These are phyloP conservation scores for Drosophila mulleri DNA, from an alignment of 2,888 invertebrate genomes.

Conservation along the genomic window DNA sequence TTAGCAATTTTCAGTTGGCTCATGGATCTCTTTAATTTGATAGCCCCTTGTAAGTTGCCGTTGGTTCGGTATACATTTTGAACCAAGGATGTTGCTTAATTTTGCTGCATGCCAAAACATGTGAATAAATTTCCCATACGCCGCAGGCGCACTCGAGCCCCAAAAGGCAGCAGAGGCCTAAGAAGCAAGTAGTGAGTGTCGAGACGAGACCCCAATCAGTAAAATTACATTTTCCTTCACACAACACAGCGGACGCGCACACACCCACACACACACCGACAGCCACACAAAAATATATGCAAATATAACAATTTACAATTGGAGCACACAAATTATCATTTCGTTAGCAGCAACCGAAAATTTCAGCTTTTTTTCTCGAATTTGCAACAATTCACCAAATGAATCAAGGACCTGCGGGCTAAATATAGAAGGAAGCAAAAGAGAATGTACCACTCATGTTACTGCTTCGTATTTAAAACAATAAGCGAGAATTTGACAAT, in stretches of 20 bases:
- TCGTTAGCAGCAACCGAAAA: neutral
- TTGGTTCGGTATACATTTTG: neutral
- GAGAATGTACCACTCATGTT: too few species aligned
- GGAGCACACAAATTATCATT: slow-evolving; percentile 44
- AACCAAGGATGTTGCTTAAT: slow-evolving; percentile 10
- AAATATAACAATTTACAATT: slow-evolving; percentile 52
- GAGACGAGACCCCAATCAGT: slow-evolving; percentile 45
- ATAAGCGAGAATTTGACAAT: too few species aligned
- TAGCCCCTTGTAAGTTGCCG: slow-evolving; percentile 10
- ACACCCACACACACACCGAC: neutral
- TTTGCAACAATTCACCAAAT: slow-evolving; percentile 34
- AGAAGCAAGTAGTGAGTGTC: neutral
- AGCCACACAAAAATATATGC: slow-evolving; percentile 29
- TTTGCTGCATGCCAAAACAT: slow-evolving; percentile 14
- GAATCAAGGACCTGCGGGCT: slow-evolving; percentile 25
- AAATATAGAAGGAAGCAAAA: too few species aligned
- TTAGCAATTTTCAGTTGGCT: neutral
- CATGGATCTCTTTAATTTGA: slow-evolving; percentile 18
- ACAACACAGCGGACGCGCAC: neutral
- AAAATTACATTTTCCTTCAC: slow-evolving; percentile 47
- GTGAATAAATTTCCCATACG: slow-evolving; percentile 45
- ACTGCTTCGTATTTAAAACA: too few species aligned
- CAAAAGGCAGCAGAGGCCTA: neutral
- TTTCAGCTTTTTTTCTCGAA: slow-evolving; percentile 22
- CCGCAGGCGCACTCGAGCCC: slow-evolving; percentile 24